Conservation (phyloP, 2,113 vertebrate genomes). For the Pholis gunnellus region DNA sequence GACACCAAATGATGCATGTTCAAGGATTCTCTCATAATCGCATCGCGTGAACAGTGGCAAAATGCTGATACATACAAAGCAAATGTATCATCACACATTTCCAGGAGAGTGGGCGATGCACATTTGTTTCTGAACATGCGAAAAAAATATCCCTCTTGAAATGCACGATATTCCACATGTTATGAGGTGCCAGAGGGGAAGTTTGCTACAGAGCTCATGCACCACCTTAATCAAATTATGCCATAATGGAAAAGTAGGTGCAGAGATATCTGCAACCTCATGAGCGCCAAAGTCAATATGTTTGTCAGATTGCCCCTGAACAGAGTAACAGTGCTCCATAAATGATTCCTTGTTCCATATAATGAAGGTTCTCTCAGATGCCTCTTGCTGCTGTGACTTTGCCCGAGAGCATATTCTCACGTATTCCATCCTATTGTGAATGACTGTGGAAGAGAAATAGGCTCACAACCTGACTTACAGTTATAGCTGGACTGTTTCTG, state of each 20-base stretch:
- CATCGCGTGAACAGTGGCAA: slow-evolving; percentile 19
- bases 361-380: slow-evolving; percentile 74
- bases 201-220: slow-evolving; percentile 17
- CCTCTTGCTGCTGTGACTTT: slow-evolving; percentile 70
- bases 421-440: slow-evolving; percentile 72
- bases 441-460: slow-evolving; percentile 67
- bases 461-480: slow-evolving; percentile 73
- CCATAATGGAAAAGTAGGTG: slow-evolving; percentile 64
- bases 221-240: slow-evolving; percentile 59
- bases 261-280: slow-evolving; percentile 59
- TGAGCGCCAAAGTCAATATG: slow-evolving; percentile 78
- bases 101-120: neutral
- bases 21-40: slow-evolving; percentile 28
- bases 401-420: slow-evolving; percentile 71
- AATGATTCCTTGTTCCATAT: slow-evolving; percentile 79
- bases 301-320: slow-evolving; percentile 79
- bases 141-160: slow-evolving; percentile 25
- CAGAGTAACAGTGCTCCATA: slow-evolving; percentile 67
- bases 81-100: slow-evolving; percentile 30
- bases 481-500: slow-evolving; percentile 77
- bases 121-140: slow-evolving; percentile 8
- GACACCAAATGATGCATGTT: slow-evolving; percentile 27
- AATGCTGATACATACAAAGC: slow-evolving; percentile 9
- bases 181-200: slow-evolving; percentile 18
- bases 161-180: slow-evolving; percentile 22